Conservation (phyloP, 2,888 invertebrate genomes). For the Pasiphila rectangulata region DNA sequence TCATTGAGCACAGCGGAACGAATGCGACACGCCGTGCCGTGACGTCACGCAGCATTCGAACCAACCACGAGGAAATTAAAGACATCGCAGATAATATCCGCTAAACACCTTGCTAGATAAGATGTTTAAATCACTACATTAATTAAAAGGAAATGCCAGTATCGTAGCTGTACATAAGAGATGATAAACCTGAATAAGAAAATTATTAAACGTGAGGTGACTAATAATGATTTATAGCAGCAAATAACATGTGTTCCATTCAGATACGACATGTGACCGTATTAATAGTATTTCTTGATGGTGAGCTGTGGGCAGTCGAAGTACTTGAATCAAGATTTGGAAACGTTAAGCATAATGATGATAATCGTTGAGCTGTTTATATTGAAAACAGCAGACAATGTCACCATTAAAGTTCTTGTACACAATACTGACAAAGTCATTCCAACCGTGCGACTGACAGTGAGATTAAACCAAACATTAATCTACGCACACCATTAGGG, state of each 20-base stretch:
- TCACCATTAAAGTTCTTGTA: conserved; percentile 15
- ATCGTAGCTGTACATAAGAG: too few relatives aligned
- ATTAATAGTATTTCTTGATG: too few relatives aligned
- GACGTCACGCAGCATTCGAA: conserved; percentile 6
- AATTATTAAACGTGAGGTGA: too few relatives aligned
- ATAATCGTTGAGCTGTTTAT: background rate
- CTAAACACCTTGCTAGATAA: too few relatives aligned
- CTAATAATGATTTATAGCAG: background rate
- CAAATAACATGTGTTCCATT: too few relatives aligned
- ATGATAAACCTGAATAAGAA: too few relatives aligned
- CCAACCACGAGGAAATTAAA: background rate
- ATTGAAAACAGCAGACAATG: conserved; percentile 8
- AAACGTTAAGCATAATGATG: background rate
- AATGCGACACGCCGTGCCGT: conserved; percentile 24
- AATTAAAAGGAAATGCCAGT: too few relatives aligned
- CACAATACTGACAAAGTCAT: conserved; percentile 17
- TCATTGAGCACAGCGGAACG: conserved; percentile 42
- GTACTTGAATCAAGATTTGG: background rate
- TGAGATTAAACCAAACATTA: conserved; percentile 39
- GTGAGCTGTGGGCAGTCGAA: too few relatives aligned
- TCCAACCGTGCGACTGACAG: conserved; percentile 26
- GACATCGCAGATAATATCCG: background rate
- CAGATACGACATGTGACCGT: too few relatives aligned
- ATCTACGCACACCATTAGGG: conserved; percentile 30
- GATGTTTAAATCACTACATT: too few relatives aligned